These are phyloP conservation scores for sheep (Ovis aries) DNA, from an alignment of 2,113 vertebrate genomes.

Conservation along the genomic window ARS-UI_Ramb_v3.0 NC_056058.1:103382501-103383000, in stretches of 20 bases:
- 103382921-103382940: neutral
- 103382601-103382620: neutral
- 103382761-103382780: neutral
- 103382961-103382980: neutral
- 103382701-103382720: neutral
- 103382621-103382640: neutral
- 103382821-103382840: neutral
- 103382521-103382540: neutral
- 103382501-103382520: neutral
- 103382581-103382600: neutral
- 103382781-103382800: neutral
- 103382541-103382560: neutral
- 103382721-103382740: neutral
- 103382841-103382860: neutral
- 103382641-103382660: neutral
- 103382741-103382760: neutral
- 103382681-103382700: neutral
- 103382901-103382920: neutral
- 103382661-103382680: neutral
- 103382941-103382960: neutral
- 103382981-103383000: fast-evolving
- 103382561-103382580: no score
- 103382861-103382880: neutral
- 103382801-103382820: neutral
- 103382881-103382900: neutral